These are phyloP conservation scores for Drosophila sturtevanti DNA, from an alignment of 1,140 invertebrate genomes.

Conservation along the genomic window DNA sequence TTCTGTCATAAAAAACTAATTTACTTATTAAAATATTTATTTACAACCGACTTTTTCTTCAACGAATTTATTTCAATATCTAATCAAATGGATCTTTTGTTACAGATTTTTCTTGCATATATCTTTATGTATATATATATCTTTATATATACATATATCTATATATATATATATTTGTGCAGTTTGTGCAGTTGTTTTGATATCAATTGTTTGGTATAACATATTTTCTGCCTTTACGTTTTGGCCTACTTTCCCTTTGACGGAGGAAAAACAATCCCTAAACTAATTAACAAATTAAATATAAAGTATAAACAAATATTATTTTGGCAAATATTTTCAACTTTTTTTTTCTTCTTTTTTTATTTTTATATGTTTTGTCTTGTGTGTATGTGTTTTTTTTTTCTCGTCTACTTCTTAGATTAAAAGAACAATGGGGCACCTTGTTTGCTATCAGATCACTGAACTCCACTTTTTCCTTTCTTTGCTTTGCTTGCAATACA, in stretches of 20 bases:
- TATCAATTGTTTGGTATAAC: neutral
- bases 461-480: constrained; percentile 3
- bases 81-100: neutral
- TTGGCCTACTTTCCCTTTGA: neutral
- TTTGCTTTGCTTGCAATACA: constrained; percentile 9
- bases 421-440: neutral
- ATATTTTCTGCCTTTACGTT: neutral
- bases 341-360: neutral
- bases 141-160: neutral
- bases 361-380: too few relatives aligned
- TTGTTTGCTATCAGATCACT: constrained; percentile 15
- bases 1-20: too few relatives aligned
- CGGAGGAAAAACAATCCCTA: constrained; percentile 26
- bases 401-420: neutral
- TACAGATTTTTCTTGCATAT: neutral
- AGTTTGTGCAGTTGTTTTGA: constrained; percentile 1
- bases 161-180: neutral
- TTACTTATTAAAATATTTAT: too few relatives aligned
- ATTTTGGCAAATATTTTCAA: constrained; percentile 10
- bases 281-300: constrained; percentile 46
- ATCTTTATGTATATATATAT: too few relatives aligned
- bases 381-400: neutral
- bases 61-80: neutral
- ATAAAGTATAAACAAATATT: constrained; percentile 40
- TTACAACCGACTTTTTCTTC: neutral